phyloP scores from a whole-genome alignment of 2,888 invertebrate species.

The Colostygia pectinataria region DNA sequence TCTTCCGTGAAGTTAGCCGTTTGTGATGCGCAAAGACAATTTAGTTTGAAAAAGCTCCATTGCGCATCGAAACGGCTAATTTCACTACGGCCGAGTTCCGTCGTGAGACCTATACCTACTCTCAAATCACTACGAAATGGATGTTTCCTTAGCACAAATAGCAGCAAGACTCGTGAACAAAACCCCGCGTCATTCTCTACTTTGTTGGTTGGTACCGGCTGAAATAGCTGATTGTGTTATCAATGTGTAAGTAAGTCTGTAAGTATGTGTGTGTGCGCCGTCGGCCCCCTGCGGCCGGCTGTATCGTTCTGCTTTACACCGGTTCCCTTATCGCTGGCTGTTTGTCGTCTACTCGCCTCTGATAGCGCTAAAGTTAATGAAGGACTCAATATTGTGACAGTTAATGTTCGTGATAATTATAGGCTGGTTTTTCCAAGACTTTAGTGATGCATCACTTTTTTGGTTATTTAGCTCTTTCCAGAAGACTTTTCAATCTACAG shows the following conservation, averaged over 20 bases:
- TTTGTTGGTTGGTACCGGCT: slow-evolving; percentile 42
- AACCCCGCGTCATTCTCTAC: slow-evolving; percentile 52
- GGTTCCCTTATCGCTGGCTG: slow-evolving; percentile 65
- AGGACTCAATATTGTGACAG: slow-evolving; percentile 51
- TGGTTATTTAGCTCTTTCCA: too few species aligned
- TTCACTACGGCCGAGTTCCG: neutral
- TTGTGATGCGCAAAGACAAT: too few species aligned
- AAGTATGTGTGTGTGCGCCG: slow-evolving; percentile 38
- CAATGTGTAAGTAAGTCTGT: slow-evolving; percentile 41
- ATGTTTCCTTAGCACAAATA: slow-evolving; percentile 5
- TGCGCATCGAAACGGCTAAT: too few species aligned
- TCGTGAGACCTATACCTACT: neutral
- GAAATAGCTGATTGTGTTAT: slow-evolving; percentile 52
- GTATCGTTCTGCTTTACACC: slow-evolving; percentile 59
- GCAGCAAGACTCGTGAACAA: slow-evolving; percentile 38
- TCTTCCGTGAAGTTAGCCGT: too few species aligned
- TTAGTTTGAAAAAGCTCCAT: too few species aligned
- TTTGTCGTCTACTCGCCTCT: slow-evolving; percentile 55
- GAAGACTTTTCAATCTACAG: too few species aligned
- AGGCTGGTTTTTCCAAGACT: neutral
- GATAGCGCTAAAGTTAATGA: slow-evolving; percentile 51
- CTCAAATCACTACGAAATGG: neutral
- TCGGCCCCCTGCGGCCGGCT: slow-evolving; percentile 71
- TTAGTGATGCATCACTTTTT: too few species aligned
- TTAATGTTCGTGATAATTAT: slow-evolving; percentile 22